Conservation (phyloP, 2,797 vertebrate genomes). For the Threskiornis aethiopicus region DNA sequence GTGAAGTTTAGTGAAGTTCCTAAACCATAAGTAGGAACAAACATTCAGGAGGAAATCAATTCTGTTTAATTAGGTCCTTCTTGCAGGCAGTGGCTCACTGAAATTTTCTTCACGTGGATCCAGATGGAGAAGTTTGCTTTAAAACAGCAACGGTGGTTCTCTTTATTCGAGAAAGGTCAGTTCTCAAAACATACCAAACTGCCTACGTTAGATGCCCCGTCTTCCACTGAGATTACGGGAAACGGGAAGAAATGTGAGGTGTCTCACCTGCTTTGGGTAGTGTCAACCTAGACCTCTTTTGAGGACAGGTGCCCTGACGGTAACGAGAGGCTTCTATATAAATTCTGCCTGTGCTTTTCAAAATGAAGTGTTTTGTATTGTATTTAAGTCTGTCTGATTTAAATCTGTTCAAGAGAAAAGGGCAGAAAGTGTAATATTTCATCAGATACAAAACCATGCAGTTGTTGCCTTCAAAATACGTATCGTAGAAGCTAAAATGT, state of each 20-base stretch:
- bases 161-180: not conserved
- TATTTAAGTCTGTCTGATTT: not conserved
- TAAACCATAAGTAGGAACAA: not conserved
- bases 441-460: not conserved
- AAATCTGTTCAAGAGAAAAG: not conserved
- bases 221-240: not conserved
- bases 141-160: not conserved
- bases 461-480: not conserved
- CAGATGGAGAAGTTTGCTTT: not conserved
- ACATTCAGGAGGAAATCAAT: not conserved
- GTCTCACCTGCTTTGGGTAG: not conserved
- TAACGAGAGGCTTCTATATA: not conserved
- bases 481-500: not conserved
- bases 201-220: fast-evolving
- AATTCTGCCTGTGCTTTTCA: not conserved
- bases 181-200: not conserved
- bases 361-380: not conserved
- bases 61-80: not conserved
- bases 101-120: not conserved
- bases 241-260: fast-evolving
- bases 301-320: too few species aligned
- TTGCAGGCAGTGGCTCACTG: not conserved
- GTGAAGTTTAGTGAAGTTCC: not conserved
- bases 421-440: not conserved
- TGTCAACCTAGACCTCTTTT: not conserved